Percentiles rank a stretch among this genome's conserved stretches.
Conservation (phyloP, 2,888 invertebrate genomes). For the Hydropsyche betteni region DNA sequence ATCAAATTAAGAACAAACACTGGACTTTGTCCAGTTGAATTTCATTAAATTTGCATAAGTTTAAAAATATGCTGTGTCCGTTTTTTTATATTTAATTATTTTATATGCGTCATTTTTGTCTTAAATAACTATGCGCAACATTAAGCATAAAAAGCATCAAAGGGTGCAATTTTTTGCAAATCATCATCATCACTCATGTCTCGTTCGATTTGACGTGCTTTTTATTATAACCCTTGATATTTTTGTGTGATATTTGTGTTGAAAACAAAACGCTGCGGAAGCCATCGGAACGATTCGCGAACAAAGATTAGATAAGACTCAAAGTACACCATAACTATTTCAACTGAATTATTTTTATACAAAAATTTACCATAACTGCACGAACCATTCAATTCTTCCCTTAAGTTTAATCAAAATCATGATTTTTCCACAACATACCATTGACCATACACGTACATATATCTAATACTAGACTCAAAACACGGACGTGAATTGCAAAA, state of each 20-base stretch:
- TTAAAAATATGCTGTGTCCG: not conserved
- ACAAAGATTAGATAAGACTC: no score
- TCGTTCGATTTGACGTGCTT: conserved; percentile 2
- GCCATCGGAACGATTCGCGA: not conserved
- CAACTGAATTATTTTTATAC: no score
- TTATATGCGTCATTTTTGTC: not conserved
- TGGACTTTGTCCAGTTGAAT: conserved; percentile 15
- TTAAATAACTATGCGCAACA: conserved; percentile 20
- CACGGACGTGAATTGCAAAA: conserved; percentile 47
- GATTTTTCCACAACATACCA: not conserved
- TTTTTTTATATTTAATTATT: not conserved
- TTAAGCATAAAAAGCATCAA: conserved; percentile 34
- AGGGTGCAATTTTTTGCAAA: conserved; percentile 39
- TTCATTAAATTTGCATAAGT: conserved; percentile 33
- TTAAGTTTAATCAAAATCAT: not conserved
- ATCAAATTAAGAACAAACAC: conserved; percentile 38
- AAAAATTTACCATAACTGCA: not conserved
- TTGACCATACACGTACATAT: conserved; percentile 1
- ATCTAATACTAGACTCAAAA: conserved; percentile 30
- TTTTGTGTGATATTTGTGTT: not conserved
- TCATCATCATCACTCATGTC: conserved; percentile 32
- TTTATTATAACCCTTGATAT: conserved; percentile 17
- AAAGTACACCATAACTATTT: no score
- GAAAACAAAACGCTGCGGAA: not conserved
- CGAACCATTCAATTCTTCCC: not conserved